These are phyloP conservation scores for Exocentrus adspersus DNA, from an alignment of 2,888 invertebrate species.

Conservation along the genomic window DNA sequence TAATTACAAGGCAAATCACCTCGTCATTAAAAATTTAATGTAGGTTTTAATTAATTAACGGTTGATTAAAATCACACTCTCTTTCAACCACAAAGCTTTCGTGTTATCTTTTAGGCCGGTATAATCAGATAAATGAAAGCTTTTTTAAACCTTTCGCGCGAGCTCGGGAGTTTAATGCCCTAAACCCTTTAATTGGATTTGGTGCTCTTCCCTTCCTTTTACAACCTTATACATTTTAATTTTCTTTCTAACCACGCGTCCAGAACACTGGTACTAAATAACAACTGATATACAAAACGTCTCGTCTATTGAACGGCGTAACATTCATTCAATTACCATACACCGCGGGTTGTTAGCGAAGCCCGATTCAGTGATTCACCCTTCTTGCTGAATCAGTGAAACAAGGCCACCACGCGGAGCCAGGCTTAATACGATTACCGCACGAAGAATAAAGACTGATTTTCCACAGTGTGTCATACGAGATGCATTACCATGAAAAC, in stretches of 20 bases:
- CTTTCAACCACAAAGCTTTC: constrained; percentile 33
- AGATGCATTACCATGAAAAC: constrained; percentile 39
- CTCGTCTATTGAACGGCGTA: constrained; percentile 15
- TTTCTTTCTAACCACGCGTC: no score
- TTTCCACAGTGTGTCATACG: constrained; percentile 50
- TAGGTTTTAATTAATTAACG: constrained; percentile 31
- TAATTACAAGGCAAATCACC: constrained; percentile 33
- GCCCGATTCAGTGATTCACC: constrained; percentile 15
- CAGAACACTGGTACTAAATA: no score
- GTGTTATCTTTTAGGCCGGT: constrained; percentile 41
- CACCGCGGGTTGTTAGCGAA: constrained; percentile 10
- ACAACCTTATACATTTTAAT: constrained; percentile 11
- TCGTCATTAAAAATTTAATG: constrained; percentile 36
- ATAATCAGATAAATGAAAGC: constrained; percentile 46
- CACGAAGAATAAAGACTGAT: constrained; percentile 51
- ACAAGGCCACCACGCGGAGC: constrained; percentile 29
- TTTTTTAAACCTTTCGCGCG: constrained; percentile 42
- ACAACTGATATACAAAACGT: no score
- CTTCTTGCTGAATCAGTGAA: constrained; percentile 45
- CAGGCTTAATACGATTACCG: constrained; percentile 50
- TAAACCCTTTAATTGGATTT: constrained; percentile 49
- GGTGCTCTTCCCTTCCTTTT: constrained; percentile 28
- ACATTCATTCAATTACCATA: constrained; percentile 21
- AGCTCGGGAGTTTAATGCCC: constrained; percentile 44
- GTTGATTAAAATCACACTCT: constrained; percentile 34